Evolutionary conservation across 2,888 invertebrate genomes (phyloP).

Genomic region (Ametastegia equiseti): DNA sequence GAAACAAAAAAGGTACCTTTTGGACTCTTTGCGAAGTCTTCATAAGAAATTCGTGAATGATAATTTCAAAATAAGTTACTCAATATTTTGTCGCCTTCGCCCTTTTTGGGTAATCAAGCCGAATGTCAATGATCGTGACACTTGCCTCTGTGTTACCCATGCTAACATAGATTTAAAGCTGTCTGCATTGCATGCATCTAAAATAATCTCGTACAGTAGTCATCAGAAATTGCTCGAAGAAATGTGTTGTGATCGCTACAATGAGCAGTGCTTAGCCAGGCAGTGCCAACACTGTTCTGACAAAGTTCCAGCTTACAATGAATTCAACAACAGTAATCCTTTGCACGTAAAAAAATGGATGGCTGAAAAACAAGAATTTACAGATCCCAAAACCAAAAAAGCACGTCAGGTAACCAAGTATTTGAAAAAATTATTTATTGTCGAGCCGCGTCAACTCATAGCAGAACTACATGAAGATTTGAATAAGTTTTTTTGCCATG

Average conservation of each 20-base stretch:
- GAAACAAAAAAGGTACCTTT: conserved; percentile 59
- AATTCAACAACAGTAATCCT: conserved; percentile 45
- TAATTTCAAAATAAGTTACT: conserved; percentile 51
- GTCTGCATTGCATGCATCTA: conserved; percentile 24
- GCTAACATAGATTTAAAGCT: conserved; percentile 48
- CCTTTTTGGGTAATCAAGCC: too few relatives aligned
- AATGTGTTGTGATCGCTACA: conserved; percentile 47
- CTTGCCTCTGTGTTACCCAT: too few relatives aligned
- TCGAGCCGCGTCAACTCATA: conserved; percentile 54
- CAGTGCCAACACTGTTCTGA: conserved; percentile 34
- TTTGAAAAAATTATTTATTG: conserved; percentile 52
- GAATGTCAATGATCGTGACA: too few relatives aligned
- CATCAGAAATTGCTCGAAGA: conserved; percentile 43
- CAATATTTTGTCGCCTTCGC: conserved; percentile 55
- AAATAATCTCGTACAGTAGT: conserved; percentile 39
- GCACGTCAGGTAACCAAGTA: conserved; percentile 57
- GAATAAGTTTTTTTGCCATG: conserved; percentile 54
- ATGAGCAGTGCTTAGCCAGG: conserved; percentile 43
- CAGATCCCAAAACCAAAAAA: conserved; percentile 61
- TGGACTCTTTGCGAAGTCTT: conserved; percentile 58
- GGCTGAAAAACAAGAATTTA: conserved; percentile 32
- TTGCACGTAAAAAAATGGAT: conserved; percentile 32
- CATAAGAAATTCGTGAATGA: conserved; percentile 58
- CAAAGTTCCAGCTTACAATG: conserved; percentile 35
- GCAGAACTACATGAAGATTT: neutral